Conservation (phyloP, 2,113 vertebrate genomes). For the Noturus placidus region DNA sequence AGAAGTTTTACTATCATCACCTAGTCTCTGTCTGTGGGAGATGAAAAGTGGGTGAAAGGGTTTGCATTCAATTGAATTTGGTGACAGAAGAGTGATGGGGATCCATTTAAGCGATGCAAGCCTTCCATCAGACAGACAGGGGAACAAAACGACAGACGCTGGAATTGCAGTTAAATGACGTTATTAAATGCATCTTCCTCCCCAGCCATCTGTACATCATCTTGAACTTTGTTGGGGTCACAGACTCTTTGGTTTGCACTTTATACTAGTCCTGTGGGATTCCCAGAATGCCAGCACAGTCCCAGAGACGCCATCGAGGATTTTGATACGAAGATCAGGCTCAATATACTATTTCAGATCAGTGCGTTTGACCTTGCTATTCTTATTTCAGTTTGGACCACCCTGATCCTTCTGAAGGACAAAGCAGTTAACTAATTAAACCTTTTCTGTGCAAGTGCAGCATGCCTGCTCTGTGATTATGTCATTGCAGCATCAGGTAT, state of each 20-base stretch:
- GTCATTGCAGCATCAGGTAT: not conserved
- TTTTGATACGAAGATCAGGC: conserved; percentile 31
- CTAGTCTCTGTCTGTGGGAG: not conserved
- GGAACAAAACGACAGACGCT: conserved; percentile 13
- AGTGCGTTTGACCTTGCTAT: not conserved
- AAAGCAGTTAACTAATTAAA: not conserved
- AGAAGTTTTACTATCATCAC: conserved; percentile 19
- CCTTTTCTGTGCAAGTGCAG: not conserved
- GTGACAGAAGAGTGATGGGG: conserved; percentile 33
- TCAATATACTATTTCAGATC: conserved; percentile 2
- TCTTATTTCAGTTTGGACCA: conserved; percentile 4
- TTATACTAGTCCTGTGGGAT: conserved; percentile 16
- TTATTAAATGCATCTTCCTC: conserved; percentile 23
- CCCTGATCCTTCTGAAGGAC: not conserved
- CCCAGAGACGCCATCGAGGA: not conserved
- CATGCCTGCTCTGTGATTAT: not conserved
- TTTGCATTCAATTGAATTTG: conserved; percentile 37
- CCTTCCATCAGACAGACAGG: conserved; percentile 30
- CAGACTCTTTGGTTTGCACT: conserved; percentile 26
- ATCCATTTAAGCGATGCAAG: conserved; percentile 34
- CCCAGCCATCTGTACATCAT: conserved; percentile 27
- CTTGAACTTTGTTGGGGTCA: conserved; percentile 38
- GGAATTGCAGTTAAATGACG: conserved; percentile 28
- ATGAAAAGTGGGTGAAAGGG: conserved; percentile 36
- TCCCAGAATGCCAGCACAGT: conserved; percentile 38